Base-by-base conservation (phyloP, 2,797 vertebrate species). In the Xyrichtys novacula region DNA sequence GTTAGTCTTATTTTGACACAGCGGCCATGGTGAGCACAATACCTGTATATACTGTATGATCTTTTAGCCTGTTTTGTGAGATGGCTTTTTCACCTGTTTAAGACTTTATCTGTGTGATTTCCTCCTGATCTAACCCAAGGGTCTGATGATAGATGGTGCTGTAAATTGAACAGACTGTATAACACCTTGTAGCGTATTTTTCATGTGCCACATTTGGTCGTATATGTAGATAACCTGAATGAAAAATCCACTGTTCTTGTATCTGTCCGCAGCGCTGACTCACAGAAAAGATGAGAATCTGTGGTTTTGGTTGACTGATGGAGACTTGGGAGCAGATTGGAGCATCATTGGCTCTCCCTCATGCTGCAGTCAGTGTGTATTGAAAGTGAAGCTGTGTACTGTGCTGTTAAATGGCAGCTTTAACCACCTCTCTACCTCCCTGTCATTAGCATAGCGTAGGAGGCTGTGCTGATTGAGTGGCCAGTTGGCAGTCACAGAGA, bases 361-460 rank as follows among this genome's bases (percentile, higher is more conserved):
- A 54, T 78, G 64, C 16, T 71, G 66, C 76, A 78, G 71, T 61
- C 65, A 42, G 42, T 60, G 58, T 44, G 56, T 14, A 38, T 7
- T 65, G 58, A 56, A 58, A 72, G 71, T 49, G 71, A 64, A 59
- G 72, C 75, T 36, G 69, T 36, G 74, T 63, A 17, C 61, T 61
- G 79, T 78, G 78, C 76, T 71, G 83, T 58, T 85, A 72, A 78
- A 81, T 71, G 85, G 76, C 82, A 81, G 84, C 83, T 78, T 73
- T 61, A 77, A 78, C 80, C 78, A 83, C 77, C 84, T 88, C 85
- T 76, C 88, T 80, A 77, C 81, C 83, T 85, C 84, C 72, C 81
- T 74, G 85, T 82, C 83, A 90, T 88, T 90, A 88, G 79, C 90
- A 89, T 89, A 89, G 88, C 76, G 91, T 90, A 73, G 90, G 90